phyloP scores from a whole-genome alignment of 2,113 vertebrate species.

The Azemiops feae region DNA sequence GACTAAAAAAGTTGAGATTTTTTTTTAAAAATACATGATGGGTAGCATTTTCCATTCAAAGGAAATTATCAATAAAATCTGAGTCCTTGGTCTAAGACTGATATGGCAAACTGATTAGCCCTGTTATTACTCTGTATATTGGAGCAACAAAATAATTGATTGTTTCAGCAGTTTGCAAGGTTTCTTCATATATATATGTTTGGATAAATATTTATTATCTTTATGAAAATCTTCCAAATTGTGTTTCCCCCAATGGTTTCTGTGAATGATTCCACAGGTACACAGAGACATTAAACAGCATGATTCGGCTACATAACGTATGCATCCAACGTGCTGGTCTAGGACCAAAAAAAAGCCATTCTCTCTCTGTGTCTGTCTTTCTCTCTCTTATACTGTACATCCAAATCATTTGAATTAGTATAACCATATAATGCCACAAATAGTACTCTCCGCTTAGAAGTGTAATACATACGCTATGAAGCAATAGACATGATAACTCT shows the following conservation, averaged over 20 bases:
- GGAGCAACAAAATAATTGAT: slow-evolving; percentile 16
- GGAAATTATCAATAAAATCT: slow-evolving; percentile 39
- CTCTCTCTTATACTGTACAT: neutral
- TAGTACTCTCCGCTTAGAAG: neutral
- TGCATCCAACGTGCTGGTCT: neutral
- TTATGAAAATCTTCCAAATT: neutral
- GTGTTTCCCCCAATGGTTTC: neutral
- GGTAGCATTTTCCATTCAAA: slow-evolving; percentile 46
- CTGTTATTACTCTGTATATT: neutral
- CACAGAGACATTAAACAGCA: neutral
- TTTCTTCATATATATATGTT: slow-evolving; percentile 15
- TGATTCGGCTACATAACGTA: neutral
- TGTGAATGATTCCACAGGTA: neutral
- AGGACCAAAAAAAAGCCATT: neutral
- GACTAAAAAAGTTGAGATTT: slow-evolving; percentile 45
- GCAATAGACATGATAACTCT: neutral
- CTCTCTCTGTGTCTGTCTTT: neutral
- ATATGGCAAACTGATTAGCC: slow-evolving; percentile 13
- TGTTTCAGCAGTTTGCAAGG: neutral
- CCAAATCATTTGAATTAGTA: neutral
- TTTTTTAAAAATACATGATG: slow-evolving; percentile 41
- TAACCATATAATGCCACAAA: neutral
- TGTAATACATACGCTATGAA: neutral
- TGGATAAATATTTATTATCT: slow-evolving; percentile 18
- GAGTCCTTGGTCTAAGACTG: neutral